A percentile compares a stretch with the other conserved stretches of the same genome.
phyloP scores from a whole-genome alignment of 2,888 invertebrate species.

The Conus canariensis region DNA sequence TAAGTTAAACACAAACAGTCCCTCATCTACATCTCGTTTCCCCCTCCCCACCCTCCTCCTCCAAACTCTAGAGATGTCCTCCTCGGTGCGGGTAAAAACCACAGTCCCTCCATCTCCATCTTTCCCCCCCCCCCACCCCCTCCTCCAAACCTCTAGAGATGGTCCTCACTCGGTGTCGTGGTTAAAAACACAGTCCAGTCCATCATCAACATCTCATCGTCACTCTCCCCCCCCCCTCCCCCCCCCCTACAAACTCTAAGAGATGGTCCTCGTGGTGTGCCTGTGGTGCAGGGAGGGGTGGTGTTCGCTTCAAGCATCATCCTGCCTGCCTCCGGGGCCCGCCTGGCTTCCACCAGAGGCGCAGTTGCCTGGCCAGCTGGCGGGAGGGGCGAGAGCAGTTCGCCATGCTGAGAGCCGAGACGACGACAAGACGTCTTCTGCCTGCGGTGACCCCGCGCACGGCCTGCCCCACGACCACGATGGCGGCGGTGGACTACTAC shows the following conservation, averaged over 20 bases:
- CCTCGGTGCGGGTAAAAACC: too few relatives aligned
- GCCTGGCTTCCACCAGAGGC: slow-evolving; percentile 42
- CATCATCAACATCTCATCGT: neutral
- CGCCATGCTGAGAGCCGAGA: slow-evolving; percentile 50
- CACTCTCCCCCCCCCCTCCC: neutral
- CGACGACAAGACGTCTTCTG: slow-evolving; percentile 53
- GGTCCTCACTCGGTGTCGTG: too few relatives aligned
- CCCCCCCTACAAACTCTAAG: too few relatives aligned
- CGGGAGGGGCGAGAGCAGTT: slow-evolving; percentile 47
- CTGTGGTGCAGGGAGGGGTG: slow-evolving; percentile 44
- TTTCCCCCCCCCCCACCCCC: neutral
- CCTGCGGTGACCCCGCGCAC: slow-evolving; percentile 9
- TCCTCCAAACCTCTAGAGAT: neutral
- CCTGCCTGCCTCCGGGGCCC: slow-evolving; percentile 46
- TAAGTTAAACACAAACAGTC: too few relatives aligned
- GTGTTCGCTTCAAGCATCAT: slow-evolving; percentile 49
- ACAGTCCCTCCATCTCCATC: neutral
- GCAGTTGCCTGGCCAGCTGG: slow-evolving; percentile 54
- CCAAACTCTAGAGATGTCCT: too few relatives aligned
- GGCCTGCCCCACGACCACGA: neutral
- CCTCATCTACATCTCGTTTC: too few relatives aligned
- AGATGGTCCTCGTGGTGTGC: too few relatives aligned
- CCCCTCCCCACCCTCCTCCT: too few relatives aligned
- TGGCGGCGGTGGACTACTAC: neutral
- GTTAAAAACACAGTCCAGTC: too few relatives aligned